Evolutionary conservation across 2,113 vertebrate species (phyloP).

Genomic region (Lepus europaeus): DNA sequence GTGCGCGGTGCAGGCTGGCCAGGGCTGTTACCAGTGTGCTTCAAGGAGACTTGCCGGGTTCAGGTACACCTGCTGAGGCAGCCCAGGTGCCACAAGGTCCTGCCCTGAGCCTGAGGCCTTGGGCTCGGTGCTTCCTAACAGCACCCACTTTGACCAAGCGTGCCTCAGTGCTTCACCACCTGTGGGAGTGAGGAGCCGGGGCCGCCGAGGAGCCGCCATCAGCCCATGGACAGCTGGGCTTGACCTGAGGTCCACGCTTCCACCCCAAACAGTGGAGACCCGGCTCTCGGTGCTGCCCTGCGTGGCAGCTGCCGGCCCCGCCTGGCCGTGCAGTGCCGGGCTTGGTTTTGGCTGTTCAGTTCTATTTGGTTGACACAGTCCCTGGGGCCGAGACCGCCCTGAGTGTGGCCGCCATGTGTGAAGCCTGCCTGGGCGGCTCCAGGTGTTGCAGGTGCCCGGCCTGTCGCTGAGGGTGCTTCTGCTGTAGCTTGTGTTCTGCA

Average conservation of each 20-base stretch:
- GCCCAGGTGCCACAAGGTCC: fast-evolving
- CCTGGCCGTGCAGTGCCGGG: fast-evolving
- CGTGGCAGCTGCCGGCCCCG: fast-evolving
- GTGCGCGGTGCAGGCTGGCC: fast-evolving
- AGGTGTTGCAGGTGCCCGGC: neutral
- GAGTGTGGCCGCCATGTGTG: too few relatives aligned
- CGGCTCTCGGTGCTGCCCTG: fast-evolving
- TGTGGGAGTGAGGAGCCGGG: neutral
- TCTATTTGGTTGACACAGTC: fast-evolving
- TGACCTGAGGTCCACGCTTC: fast-evolving
- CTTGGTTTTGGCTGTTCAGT: neutral
- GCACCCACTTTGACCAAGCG: too few relatives aligned
- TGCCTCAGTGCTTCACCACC: neutral
- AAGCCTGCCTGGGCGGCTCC: fast-evolving
- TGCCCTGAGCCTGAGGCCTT: fast-evolving
- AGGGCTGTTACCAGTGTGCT: fast-evolving
- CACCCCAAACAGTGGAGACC: fast-evolving
- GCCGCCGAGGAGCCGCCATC: fast-evolving
- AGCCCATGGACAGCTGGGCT: fast-evolving
- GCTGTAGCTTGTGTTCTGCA: too few relatives aligned
- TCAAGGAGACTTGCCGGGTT: neutral
- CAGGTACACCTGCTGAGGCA: fast-evolving
- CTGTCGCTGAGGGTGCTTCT: neutral
- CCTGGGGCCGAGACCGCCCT: fast-evolving
- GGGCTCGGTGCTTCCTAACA: too few relatives aligned